Evolutionary conservation across 2,888 invertebrate species (phyloP).

Genomic region (Salticus scenicus): DNA sequence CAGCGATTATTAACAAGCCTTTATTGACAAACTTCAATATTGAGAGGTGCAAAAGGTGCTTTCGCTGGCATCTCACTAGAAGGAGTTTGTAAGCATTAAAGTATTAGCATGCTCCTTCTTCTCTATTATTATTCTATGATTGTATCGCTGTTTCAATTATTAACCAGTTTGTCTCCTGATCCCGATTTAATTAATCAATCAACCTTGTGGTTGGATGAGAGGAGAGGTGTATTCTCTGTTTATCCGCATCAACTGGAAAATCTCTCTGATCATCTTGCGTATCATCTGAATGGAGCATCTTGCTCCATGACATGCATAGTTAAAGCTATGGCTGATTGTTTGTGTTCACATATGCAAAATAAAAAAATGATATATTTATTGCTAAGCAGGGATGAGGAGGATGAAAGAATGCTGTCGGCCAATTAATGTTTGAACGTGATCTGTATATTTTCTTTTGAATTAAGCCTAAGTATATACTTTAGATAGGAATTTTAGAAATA

Average conservation of each 20-base stretch:
- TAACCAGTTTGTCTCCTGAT: too few relatives aligned
- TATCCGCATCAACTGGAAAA: constrained; percentile 19
- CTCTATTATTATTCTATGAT: too few relatives aligned
- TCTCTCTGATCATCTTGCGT: constrained; percentile 12
- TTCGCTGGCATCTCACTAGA: too few relatives aligned
- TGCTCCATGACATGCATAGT: constrained; percentile 7
- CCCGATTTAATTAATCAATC: neutral
- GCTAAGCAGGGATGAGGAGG: neutral
- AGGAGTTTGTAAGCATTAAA: too few relatives aligned
- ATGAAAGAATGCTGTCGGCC: neutral
- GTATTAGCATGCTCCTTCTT: too few relatives aligned
- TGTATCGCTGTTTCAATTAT: too few relatives aligned
- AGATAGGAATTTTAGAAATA: neutral
- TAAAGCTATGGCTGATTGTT: constrained; percentile 7
- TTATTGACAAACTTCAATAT: too few relatives aligned
- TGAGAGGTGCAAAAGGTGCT: too few relatives aligned
- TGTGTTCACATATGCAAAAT: neutral
- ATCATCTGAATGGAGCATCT: constrained; percentile 4
- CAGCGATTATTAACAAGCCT: too few relatives aligned
- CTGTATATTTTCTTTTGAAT: constrained; percentile 28
- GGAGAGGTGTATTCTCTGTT: constrained; percentile 1
- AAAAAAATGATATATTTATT: neutral
- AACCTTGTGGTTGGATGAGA: constrained; percentile 8
- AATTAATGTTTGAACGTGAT: constrained; percentile 11
- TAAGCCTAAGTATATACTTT: constrained; percentile 42